These are phyloP conservation scores for Heliothis virescens DNA, from an alignment of 1,140 invertebrate genomes.

Conservation along the genomic window DNA sequence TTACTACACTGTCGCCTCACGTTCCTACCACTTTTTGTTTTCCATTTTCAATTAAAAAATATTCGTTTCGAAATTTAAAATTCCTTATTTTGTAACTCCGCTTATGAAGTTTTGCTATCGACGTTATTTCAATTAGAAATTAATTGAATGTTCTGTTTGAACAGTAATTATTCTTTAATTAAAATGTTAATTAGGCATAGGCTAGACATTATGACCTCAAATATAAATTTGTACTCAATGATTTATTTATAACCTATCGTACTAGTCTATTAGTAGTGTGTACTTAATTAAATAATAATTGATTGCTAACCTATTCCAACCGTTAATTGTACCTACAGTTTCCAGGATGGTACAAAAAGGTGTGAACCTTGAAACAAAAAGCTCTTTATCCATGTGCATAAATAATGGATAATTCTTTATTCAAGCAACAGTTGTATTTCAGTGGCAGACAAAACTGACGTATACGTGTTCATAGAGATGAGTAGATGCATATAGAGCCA, in stretches of 20 bases:
- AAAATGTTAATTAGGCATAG: slow-evolving; percentile 3
- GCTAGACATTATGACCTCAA: slow-evolving; percentile 4
- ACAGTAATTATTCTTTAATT: slow-evolving; percentile 27
- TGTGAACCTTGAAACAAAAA: background rate
- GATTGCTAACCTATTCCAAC: background rate
- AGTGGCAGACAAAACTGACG: background rate
- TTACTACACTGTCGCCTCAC: slow-evolving; percentile 42
- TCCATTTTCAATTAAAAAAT: slow-evolving; percentile 50
- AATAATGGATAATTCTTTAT: background rate
- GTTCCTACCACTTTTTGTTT: slow-evolving; percentile 46
- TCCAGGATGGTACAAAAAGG: background rate
- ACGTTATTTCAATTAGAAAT: slow-evolving; percentile 25
- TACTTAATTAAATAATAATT: background rate
- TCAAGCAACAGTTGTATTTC: slow-evolving; percentile 29
- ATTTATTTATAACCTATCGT: slow-evolving; percentile 11
- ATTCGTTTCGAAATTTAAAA: slow-evolving; percentile 24
- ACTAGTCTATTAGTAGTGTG: background rate
- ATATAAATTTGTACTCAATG: background rate
- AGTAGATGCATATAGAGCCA: background rate
- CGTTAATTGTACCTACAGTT: no score
- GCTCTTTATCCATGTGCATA: background rate
- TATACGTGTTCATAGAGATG: background rate
- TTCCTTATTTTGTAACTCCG: background rate
- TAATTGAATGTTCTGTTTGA: slow-evolving; percentile 2
- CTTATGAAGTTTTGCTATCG: background rate